phyloP scores from a whole-genome alignment of 2,888 invertebrate species.

The Ophraella communa region DNA sequence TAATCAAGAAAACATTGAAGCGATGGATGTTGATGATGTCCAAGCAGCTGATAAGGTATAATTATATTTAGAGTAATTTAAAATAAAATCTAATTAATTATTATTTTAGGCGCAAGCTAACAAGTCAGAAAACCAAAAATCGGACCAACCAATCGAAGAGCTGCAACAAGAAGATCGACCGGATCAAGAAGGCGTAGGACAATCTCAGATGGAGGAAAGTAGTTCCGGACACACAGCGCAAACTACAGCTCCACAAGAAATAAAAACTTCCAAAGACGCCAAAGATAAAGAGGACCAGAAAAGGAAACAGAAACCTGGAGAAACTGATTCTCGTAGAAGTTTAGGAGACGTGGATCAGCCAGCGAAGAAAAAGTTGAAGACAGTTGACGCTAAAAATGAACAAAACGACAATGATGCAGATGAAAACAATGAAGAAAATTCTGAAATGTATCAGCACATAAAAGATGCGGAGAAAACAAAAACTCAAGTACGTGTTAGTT shows the following conservation, averaged over 20 bases:
- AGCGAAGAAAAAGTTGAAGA: slow-evolving; percentile 68
- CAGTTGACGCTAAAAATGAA: slow-evolving; percentile 61
- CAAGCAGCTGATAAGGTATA: slow-evolving; percentile 61
- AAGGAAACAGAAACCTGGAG: slow-evolving; percentile 75
- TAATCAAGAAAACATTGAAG: slow-evolving; percentile 57
- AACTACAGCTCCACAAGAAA: slow-evolving; percentile 51
- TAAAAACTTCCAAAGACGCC: slow-evolving; percentile 47
- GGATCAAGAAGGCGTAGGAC: slow-evolving; percentile 73
- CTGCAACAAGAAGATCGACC: slow-evolving; percentile 67
- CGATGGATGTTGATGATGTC: slow-evolving; percentile 59
- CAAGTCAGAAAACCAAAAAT: slow-evolving; percentile 50
- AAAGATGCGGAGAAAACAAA: slow-evolving; percentile 79
- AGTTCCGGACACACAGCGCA: slow-evolving; percentile 71
- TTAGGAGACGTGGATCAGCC: slow-evolving; percentile 69
- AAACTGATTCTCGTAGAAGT: slow-evolving; percentile 75
- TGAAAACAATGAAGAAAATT: slow-evolving; percentile 54
- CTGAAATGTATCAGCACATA: slow-evolving; percentile 80
- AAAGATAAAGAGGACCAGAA: slow-evolving; percentile 57
- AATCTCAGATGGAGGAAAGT: slow-evolving; percentile 76
- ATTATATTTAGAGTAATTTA: background rate
- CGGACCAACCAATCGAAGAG: slow-evolving; percentile 59
- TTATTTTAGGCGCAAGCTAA: slow-evolving; percentile 60
- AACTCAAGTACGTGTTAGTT: slow-evolving; percentile 64
- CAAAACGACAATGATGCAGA: slow-evolving; percentile 59
- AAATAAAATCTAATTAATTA: background rate